A percentile compares a stretch with the other conserved stretches of the same genome.
Evolutionary conservation across 2,888 invertebrate species (phyloP).

Genomic region (Lissocephala sabroskyi): DNA sequence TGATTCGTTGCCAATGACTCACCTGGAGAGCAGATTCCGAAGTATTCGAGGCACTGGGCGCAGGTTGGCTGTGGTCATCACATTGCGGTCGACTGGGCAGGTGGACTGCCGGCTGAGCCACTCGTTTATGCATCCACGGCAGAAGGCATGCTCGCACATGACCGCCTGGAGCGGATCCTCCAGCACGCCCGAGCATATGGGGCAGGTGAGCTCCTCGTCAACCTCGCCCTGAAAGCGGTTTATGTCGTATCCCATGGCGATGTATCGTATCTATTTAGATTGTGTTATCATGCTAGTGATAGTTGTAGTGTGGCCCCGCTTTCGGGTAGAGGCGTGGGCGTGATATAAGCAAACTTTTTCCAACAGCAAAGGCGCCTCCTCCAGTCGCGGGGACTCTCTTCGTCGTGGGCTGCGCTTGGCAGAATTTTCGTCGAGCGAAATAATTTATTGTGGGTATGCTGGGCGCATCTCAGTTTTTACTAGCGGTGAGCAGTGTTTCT

Average conservation of each 20-base stretch:
- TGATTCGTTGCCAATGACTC: slow-evolving; percentile 22
- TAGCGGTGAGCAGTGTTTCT: too few relatives aligned
- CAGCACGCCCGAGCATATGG: slow-evolving; percentile 95
- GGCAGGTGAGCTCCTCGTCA: slow-evolving; percentile 96
- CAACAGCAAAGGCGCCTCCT: too few relatives aligned
- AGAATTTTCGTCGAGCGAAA: too few relatives aligned
- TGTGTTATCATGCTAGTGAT: too few relatives aligned
- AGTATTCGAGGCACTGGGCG: slow-evolving; percentile 94
- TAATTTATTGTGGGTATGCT: too few relatives aligned
- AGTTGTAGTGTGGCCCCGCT: too few relatives aligned
- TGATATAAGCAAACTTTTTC: too few relatives aligned
- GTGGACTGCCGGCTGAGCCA: slow-evolving; percentile 96
- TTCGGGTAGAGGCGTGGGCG: too few relatives aligned
- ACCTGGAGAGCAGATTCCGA: slow-evolving; percentile 91
- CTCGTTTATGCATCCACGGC: slow-evolving; percentile 92
- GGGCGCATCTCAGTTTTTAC: too few relatives aligned
- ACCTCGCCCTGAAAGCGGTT: slow-evolving; percentile 95
- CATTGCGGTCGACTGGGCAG: slow-evolving; percentile 94
- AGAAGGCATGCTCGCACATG: slow-evolving; percentile 97
- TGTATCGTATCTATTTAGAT: too few relatives aligned
- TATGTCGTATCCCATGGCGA: slow-evolving; percentile 93
- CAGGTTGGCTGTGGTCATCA: slow-evolving; percentile 90
- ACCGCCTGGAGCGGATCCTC: slow-evolving; percentile 98
- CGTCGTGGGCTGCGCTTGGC: too few relatives aligned
- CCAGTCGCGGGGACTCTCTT: too few relatives aligned